Evolutionary conservation across 2,888 invertebrate genomes (phyloP).

Genomic region (Loripinus fragilis): DNA sequence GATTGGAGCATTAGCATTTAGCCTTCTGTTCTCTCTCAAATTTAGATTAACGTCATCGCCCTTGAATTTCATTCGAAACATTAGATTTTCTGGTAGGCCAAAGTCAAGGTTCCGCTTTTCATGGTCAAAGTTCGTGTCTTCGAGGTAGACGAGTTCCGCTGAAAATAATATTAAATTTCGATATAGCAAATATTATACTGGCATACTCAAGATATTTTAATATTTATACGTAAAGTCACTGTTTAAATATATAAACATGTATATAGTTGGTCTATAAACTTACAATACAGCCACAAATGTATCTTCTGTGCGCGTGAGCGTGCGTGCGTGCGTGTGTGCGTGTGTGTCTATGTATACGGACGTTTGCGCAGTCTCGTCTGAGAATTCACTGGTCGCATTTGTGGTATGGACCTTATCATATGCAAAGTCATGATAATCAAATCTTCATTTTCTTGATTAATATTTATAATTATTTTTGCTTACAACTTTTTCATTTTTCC

Average conservation of each 20-base stretch:
- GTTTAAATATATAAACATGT: background rate
- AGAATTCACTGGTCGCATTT: too few relatives aligned
- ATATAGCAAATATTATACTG: background rate
- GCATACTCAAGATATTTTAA: background rate
- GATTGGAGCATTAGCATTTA: conserved; percentile 17
- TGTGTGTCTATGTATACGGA: too few relatives aligned
- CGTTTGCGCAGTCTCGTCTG: too few relatives aligned
- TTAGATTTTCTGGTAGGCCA: background rate
- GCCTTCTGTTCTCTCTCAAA: background rate
- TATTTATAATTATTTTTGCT: too few relatives aligned
- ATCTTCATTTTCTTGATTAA: too few relatives aligned
- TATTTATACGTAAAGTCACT: background rate
- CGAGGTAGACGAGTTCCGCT: conserved; percentile 14
- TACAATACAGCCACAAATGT: too few relatives aligned
- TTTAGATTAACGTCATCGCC: background rate
- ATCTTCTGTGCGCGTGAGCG: too few relatives aligned
- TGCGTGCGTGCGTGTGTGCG: too few relatives aligned
- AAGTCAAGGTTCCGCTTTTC: conserved; percentile 6
- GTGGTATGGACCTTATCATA: too few relatives aligned
- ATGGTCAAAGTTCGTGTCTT: background rate
- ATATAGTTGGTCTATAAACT: too few relatives aligned
- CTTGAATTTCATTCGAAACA: background rate
- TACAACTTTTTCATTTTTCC: too few relatives aligned
- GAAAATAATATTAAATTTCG: background rate
- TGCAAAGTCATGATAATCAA: too few relatives aligned